Conservation (phyloP, 2,113 vertebrate species). For the Gopherus evgoodei region DNA sequence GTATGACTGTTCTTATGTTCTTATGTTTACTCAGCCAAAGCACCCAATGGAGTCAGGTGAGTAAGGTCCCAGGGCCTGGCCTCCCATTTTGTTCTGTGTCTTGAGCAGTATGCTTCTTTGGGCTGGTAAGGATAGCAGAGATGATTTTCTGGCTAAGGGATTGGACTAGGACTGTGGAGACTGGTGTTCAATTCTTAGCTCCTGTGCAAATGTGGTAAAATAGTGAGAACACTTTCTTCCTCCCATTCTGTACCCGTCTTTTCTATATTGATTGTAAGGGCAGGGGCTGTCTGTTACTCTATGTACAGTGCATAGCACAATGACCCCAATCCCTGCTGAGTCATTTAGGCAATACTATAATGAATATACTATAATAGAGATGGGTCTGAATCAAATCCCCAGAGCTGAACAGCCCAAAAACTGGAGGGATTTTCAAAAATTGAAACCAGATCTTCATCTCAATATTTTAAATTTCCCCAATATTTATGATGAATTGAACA, state of each 20-base stretch:
- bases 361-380: not conserved
- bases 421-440: not conserved
- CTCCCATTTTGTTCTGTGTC: not conserved
- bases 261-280: constrained; percentile 23
- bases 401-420: not conserved
- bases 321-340: not conserved
- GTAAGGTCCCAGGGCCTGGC: not conserved
- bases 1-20: too few relatives aligned
- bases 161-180: not conserved
- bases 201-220: not conserved
- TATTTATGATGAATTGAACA: not conserved
- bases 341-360: not conserved
- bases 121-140: not conserved
- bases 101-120: not conserved
- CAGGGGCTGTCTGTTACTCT: not conserved
- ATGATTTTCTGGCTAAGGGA: not conserved
- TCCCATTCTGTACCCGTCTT: not conserved
- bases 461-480: not conserved
- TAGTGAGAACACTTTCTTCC: not conserved
- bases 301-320: not conserved
- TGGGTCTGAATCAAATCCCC: not conserved
- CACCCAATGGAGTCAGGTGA: accelerated
- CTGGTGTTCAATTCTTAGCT: not conserved
- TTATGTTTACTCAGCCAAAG: not conserved
- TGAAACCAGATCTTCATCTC: not conserved